These are phyloP conservation scores for Sinopyrophorus schimmeli DNA, from an alignment of 2,888 invertebrate genomes.

Conservation along the genomic window DNA sequence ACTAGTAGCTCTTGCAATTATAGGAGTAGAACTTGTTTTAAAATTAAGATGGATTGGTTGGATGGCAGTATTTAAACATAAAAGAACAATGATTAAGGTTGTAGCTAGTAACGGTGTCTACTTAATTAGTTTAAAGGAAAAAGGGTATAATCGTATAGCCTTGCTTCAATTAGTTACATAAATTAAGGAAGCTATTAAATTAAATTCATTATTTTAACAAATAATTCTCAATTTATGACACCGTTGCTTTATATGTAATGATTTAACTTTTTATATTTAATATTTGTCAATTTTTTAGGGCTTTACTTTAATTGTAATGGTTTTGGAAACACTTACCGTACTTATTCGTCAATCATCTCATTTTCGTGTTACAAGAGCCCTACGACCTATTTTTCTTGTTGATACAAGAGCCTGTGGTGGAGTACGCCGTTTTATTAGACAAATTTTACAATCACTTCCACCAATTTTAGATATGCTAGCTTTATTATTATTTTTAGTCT, in stretches of 20 bases:
- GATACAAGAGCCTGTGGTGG: conserved; percentile 85
- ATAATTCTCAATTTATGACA: too few species aligned
- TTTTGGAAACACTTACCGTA: conserved; percentile 79
- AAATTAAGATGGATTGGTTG: conserved; percentile 86
- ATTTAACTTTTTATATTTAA: neutral
- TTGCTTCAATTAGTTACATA: too few species aligned
- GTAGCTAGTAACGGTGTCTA: neutral
- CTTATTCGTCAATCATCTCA: conserved; percentile 81
- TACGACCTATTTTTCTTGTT: conserved; percentile 85
- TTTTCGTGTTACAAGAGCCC: conserved; percentile 82
- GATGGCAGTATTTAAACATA: conserved; percentile 80
- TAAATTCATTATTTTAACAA: too few species aligned
- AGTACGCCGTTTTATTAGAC: conserved; percentile 73
- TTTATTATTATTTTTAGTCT: conserved; percentile 80
- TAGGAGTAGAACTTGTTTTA: conserved; percentile 76
- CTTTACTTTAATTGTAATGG: conserved; percentile 76
- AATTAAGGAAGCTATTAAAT: too few species aligned
- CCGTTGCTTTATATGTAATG: conserved; percentile 6
- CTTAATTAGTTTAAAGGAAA: too few species aligned
- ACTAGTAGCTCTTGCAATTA: conserved; percentile 72
- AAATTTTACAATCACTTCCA: conserved; percentile 82
- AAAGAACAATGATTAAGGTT: conserved; percentile 84
- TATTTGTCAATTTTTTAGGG: conserved; percentile 60
- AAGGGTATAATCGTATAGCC: too few species aligned
- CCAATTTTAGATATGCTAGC: conserved; percentile 88